Conservation (phyloP, 2,113 vertebrate genomes). For the Ameiurus melas region DNA sequence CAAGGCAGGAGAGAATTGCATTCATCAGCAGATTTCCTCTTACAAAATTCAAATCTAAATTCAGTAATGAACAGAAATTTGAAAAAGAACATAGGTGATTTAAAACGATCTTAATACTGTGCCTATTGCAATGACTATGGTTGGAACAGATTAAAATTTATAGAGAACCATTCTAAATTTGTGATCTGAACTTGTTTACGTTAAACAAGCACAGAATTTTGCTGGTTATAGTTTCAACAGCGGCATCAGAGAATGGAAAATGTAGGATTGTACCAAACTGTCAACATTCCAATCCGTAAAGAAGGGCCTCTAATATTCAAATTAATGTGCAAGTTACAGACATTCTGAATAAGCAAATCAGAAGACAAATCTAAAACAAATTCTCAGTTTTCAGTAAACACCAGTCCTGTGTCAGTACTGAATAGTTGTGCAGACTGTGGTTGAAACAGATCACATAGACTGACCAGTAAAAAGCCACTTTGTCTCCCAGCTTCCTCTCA, state of each 20-base stretch:
- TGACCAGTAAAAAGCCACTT: conserved; percentile 94
- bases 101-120: not conserved
- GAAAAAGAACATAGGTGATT: not conserved
- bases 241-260: not conserved
- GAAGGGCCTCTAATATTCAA: not conserved
- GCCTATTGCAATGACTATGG: not conserved
- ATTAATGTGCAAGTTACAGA: not conserved
- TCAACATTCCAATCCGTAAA: not conserved
- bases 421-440: not conserved
- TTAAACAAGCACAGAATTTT: not conserved
- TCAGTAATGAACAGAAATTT: not conserved
- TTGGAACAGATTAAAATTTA: not conserved
- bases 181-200: not conserved
- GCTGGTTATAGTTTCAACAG: not conserved
- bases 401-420: not conserved
- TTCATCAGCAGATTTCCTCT: not conserved
- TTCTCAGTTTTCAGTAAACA: not conserved
- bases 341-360: not conserved
- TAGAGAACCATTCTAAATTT: not conserved
- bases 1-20: not conserved
- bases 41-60: not conserved
- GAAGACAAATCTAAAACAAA: not conserved
- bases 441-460: conserved; percentile 23
- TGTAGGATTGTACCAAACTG: not conserved
- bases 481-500: conserved; percentile 88